These are phyloP conservation scores for Diaprepes abbreviatus DNA, from an alignment of 2,888 invertebrate species.

Conservation along the genomic window DNA sequence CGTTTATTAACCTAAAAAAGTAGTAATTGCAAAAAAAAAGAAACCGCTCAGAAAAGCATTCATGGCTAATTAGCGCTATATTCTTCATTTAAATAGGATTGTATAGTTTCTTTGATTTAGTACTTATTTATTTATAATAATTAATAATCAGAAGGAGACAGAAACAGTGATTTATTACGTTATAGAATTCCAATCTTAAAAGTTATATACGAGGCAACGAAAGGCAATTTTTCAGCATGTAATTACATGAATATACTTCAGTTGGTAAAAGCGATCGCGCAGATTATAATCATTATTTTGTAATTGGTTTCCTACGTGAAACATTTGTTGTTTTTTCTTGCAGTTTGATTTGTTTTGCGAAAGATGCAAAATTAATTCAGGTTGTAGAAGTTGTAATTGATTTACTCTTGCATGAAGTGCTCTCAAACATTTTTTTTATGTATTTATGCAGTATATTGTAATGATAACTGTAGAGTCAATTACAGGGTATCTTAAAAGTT, in stretches of 20 bases:
- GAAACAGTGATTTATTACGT: background rate
- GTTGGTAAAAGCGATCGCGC: slow-evolving; percentile 13
- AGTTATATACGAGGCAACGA: slow-evolving; percentile 10
- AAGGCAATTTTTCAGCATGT: slow-evolving; percentile 15
- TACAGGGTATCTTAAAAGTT: too few relatives aligned
- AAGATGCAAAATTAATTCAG: background rate
- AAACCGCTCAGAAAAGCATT: too few relatives aligned
- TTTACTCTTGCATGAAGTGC: background rate
- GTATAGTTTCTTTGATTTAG: too few relatives aligned
- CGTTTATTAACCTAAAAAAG: too few relatives aligned
- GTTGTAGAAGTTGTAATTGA: background rate
- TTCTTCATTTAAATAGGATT: too few relatives aligned
- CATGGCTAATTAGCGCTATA: too few relatives aligned
- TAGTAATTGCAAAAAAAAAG: too few relatives aligned
- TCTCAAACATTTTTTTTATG: too few relatives aligned
- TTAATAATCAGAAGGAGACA: too few relatives aligned
- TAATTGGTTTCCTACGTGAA: slow-evolving; percentile 30
- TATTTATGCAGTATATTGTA: too few relatives aligned
- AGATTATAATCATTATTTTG: slow-evolving; percentile 29
- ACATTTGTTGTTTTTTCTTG: background rate
- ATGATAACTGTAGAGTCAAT: too few relatives aligned
- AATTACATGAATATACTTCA: slow-evolving; percentile 23
- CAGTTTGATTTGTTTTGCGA: slow-evolving; percentile 10
- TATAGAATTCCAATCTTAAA: slow-evolving; percentile 2
- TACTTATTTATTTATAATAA: too few relatives aligned